Evolutionary conservation across 2,888 invertebrate species (phyloP), one percentile per base, ranked within the genome.

Genomic region (Gari tellinella): DNA sequence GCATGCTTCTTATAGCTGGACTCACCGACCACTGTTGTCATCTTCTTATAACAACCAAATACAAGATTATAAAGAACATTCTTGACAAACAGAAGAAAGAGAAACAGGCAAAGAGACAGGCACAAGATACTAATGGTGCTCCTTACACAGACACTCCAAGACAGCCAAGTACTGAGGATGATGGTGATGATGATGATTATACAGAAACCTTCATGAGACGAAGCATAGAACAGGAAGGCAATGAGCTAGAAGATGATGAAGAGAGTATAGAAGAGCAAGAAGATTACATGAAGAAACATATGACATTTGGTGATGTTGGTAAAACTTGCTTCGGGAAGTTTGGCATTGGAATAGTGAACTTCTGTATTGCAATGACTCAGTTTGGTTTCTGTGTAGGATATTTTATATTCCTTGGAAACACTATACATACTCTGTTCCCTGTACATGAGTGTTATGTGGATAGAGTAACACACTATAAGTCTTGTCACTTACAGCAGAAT

Each of bases 391-490:
- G 88, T 77, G 81, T 90, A 1, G 80, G 72, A 12, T 91, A 91
- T 73, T 90, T 86, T 68, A 90, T 91, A 25, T 90, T 91, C 56
- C 82, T 91, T 15, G 91, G 90, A 7, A 91, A 91, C 64, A 89
- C 91, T 0, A 60, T 91, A 12, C 67, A 77, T 46, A 73, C 83
- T 1, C 58, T 90, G 40, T 89, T 90, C 75, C 90, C 90, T 10
- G 51, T 69, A 25, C 41, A 76, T 23, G 58, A 72, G n/a, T 86
- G 86, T 72, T 48, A 61, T 23, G 61, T 62, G 43, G 56, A 61
- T 38, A 31, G 31, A 31, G 31, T 31, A 31, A 31, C 31, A 31
- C 31, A 31, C 5, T 31, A 31, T 31, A 4, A 10, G 31, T 31
- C 31, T 7, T 31, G 31, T 10, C 31, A 31, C 10, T 4, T 31